Evolutionary conservation across 2,888 invertebrate species (phyloP).

Genomic region (Limnephilus auricula): DNA sequence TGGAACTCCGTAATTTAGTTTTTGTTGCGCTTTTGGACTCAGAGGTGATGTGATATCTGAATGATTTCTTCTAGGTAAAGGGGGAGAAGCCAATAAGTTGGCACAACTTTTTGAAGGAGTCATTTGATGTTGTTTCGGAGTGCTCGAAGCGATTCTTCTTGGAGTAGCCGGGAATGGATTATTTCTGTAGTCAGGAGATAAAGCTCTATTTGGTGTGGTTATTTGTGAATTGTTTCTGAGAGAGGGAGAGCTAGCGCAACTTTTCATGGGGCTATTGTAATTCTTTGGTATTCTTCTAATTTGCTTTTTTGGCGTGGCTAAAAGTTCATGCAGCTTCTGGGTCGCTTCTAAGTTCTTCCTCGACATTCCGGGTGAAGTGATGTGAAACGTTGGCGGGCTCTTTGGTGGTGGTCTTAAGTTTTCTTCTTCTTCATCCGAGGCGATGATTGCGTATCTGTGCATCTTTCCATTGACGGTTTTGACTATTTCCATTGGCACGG

Average conservation of each 20-base stretch:
- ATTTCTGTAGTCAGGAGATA: conserved; percentile 66
- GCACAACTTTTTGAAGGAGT: conserved; percentile 77
- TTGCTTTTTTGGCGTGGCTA: conserved; percentile 84
- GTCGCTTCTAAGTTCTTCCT: conserved; percentile 83
- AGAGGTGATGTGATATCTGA: conserved; percentile 69
- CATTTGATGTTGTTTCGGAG: conserved; percentile 72
- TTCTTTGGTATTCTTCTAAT: conserved; percentile 68
- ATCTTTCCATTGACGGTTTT: conserved; percentile 82
- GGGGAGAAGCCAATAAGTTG: conserved; percentile 70
- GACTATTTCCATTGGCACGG: conserved; percentile 78
- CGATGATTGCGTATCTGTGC: conserved; percentile 79
- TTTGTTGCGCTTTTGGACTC: conserved; percentile 79
- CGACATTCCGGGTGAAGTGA: conserved; percentile 73
- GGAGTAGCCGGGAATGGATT: conserved; percentile 70
- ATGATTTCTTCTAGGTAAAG: conserved; percentile 66
- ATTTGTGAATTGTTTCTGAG: conserved; percentile 70
- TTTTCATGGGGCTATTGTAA: conserved; percentile 69
- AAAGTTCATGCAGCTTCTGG: conserved; percentile 85
- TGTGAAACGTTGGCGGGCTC: conserved; percentile 65
- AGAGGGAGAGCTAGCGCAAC: conserved; percentile 77
- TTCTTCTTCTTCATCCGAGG: conserved; percentile 77
- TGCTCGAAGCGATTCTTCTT: conserved; percentile 72
- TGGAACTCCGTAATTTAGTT: conserved; percentile 75
- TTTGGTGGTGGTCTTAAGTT: conserved; percentile 67
- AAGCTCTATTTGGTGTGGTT: conserved; percentile 69